These are phyloP conservation scores for Dasypus novemcinctus DNA, from an alignment of 2,113 vertebrate species.

Conservation along the genomic window DNA sequence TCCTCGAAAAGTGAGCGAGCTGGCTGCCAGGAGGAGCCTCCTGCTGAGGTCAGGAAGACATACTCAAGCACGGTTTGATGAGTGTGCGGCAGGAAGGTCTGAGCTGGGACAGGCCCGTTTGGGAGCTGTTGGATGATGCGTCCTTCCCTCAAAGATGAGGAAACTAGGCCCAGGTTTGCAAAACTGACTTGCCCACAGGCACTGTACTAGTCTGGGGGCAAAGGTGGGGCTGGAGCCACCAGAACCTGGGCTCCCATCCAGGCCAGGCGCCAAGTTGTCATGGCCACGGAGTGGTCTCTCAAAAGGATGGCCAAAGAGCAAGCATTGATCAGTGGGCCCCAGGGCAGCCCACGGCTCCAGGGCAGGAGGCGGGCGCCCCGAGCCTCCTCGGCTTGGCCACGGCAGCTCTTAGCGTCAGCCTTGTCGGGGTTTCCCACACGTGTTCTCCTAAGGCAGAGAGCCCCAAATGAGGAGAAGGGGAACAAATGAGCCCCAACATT, in stretches of 20 bases:
- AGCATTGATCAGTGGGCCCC: neutral
- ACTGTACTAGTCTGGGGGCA: neutral
- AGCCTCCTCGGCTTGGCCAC: neutral
- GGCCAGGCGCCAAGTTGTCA: too few relatives aligned
- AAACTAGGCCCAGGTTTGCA: neutral
- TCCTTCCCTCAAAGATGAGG: neutral
- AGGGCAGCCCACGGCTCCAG: neutral
- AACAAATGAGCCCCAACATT: neutral
- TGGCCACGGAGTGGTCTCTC: neutral
- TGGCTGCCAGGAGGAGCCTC: too few relatives aligned
- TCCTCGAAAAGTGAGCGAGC: too few relatives aligned
- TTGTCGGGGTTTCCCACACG: neutral
- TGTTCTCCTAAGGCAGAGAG: neutral
- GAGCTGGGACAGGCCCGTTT: neutral
- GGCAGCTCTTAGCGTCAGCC: neutral
- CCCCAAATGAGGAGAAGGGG: neutral
- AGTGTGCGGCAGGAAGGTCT: neutral
- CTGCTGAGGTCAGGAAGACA: neutral
- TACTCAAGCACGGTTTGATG: neutral
- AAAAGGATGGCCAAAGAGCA: neutral
- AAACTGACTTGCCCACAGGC: neutral
- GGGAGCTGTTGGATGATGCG: rapidly evolving
- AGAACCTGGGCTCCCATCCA: neutral
- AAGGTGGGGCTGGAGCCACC: neutral
- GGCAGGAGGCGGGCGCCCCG: neutral